These are phyloP conservation scores for Trissolcus japonicus DNA, from an alignment of 2,888 invertebrate genomes.

Conservation along the genomic window DNA sequence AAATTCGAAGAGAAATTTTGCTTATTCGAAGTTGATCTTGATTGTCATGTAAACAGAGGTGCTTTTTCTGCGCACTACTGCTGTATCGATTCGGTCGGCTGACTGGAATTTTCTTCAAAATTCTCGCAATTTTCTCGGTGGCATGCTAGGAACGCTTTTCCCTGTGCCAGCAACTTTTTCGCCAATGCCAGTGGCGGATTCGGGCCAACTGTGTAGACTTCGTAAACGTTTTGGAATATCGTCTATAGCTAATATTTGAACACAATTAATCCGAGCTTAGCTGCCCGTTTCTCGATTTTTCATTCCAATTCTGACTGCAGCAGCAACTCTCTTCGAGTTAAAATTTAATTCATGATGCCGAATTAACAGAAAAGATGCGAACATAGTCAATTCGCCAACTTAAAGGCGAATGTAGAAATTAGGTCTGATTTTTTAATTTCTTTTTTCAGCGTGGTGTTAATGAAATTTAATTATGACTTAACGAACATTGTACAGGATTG, in stretches of 20 bases:
- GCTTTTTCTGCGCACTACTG: slow-evolving; percentile 26
- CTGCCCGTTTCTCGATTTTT: slow-evolving; percentile 32
- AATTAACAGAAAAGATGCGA: too few relatives aligned
- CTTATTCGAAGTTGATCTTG: slow-evolving; percentile 34
- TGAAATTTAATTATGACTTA: too few relatives aligned
- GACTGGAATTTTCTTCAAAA: slow-evolving; percentile 51
- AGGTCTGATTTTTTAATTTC: too few relatives aligned
- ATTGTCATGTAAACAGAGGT: slow-evolving; percentile 39
- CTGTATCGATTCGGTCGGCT: slow-evolving; percentile 48
- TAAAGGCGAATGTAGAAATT: too few relatives aligned
- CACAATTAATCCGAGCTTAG: slow-evolving; percentile 67
- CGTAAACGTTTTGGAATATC: slow-evolving; percentile 42
- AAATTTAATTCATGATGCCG: slow-evolving; percentile 1
- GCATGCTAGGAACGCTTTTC: slow-evolving; percentile 39
- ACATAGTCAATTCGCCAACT: too few relatives aligned
- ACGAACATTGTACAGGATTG: too few relatives aligned
- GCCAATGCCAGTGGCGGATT: slow-evolving; percentile 39
- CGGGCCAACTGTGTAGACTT: slow-evolving; percentile 47
- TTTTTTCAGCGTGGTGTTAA: too few relatives aligned
- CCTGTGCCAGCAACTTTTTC: slow-evolving; percentile 55
- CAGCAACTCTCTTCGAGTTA: not conserved
- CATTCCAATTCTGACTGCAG: slow-evolving; percentile 7
- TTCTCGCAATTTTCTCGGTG: slow-evolving; percentile 50
- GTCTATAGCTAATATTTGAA: slow-evolving; percentile 69
- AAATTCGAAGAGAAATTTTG: slow-evolving; percentile 11